Conservation (phyloP, 2,888 invertebrate genomes). For the Pristionchus entomophagus region DNA sequence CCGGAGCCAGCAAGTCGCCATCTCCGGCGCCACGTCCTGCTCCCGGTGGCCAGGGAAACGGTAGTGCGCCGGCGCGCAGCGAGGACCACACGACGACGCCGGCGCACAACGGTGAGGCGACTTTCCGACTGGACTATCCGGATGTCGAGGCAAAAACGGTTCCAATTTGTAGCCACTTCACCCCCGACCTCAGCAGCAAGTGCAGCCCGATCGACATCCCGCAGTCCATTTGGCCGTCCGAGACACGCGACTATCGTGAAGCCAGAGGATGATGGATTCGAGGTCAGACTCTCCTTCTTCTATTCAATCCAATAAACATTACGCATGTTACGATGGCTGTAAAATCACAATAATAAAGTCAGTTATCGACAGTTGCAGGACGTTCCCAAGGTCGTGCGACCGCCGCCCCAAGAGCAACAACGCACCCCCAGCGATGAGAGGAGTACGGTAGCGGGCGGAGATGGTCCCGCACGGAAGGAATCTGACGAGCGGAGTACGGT, state of each 20-base stretch:
- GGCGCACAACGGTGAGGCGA: constrained; percentile 12
- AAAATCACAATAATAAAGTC: not conserved
- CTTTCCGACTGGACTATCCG: not conserved
- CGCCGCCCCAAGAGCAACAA: not conserved
- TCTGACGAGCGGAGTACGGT: constrained; percentile 21
- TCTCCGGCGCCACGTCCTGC: constrained; percentile 13
- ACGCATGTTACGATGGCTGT: too few relatives aligned
- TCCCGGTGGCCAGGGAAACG: constrained; percentile 32
- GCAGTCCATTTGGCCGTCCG: not conserved
- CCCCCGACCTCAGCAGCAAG: not conserved
- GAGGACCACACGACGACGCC: constrained; percentile 36
- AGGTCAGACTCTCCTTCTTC: not conserved
- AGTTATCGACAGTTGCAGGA: not conserved
- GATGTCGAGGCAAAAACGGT: not conserved
- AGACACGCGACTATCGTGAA: constrained; percentile 42
- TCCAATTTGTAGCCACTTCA: not conserved
- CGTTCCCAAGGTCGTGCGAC: not conserved
- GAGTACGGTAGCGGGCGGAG: constrained; percentile 7
- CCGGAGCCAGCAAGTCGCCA: constrained; percentile 12
- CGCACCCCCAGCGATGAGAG: not conserved
- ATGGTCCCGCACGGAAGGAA: not conserved
- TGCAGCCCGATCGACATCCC: not conserved
- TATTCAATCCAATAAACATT: too few relatives aligned
- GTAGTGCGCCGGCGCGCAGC: constrained; percentile 37
- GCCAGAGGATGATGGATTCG: constrained; percentile 45